Base-by-base conservation (phyloP, 1,140 invertebrate species). In the Cecropterus lyciades region DNA sequence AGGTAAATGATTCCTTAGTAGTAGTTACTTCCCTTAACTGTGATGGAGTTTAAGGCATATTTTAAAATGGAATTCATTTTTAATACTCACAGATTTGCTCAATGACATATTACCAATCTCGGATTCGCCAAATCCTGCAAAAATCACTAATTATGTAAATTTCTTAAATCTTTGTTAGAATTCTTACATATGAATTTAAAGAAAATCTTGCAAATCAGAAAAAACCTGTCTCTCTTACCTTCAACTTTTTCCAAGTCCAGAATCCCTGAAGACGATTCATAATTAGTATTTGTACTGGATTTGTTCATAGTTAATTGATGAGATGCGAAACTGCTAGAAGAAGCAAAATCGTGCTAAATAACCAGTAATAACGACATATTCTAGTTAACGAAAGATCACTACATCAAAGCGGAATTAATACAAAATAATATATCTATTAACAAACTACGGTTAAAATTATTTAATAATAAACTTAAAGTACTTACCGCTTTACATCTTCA, bases 91-190 rank as follows among this genome's bases (percentile, higher is more conserved):
- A 52, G 83, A 84, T 80, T 83, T 85, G 46, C 80, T 80, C 9
- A 88, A 40, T 27, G 84, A 90, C 15, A 82, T 65, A 67, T 74
- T 75, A 10, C 56, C 77, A 42, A 77, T 52, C 14, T 62, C 77
- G 40, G 77, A 82, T 42, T 90, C 85, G 51, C 85, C 87, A 78
- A 90, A 90, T 45, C 77, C 87, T 90, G 57, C 24, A 86, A 87
- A 57, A 55, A n/a, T 30, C n/a, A n/a, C n/a, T n/a, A n/a, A n/a
- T n/a, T n/a, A n/a, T n/a, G n/a, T n/a, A n/a, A n/a, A n/a, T n/a
- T n/a, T n/a, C n/a, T n/a, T n/a, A n/a, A n/a, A n/a, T n/a, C 30
- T 33, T 9, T 33, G 30, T 10, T 33, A 33, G n/a, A n/a, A n/a
- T n/a, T n/a, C n/a, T n/a, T n/a, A n/a, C n/a, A n/a, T n/a, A n/a